Base-by-base conservation (phyloP, 2,797 vertebrate genomes). In the Pseudochirops cupreus region DNA sequence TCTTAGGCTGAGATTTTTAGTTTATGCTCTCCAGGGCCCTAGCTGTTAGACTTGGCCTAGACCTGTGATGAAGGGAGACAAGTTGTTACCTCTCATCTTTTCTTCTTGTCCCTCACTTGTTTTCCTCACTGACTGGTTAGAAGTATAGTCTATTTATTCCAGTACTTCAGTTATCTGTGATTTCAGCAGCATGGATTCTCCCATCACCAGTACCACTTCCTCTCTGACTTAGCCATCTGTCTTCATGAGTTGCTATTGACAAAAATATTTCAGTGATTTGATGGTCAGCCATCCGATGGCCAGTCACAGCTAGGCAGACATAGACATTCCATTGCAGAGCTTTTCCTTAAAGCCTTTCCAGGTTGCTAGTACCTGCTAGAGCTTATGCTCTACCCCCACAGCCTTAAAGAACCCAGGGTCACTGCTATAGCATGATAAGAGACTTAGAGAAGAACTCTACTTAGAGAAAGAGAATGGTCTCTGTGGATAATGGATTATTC, bases 51-150 rank as follows among this genome's bases (percentile, higher is more conserved):
- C 62, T 95, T 50, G 21, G 33, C 18, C 0, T 29, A n/a, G 46
- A 1, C 13, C 89, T 54, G 11, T 24, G 0, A 28, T 52, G 56
- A 56, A 11, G 0, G 0, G 31, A 89, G n/a, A 0, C 3, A 26
- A 50, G 0, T 46, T 9, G 39, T 87, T 29, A 59, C 5, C 52
- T 91, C 74, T 56, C 56, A 5, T 54, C 33, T 56, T 58, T 46
- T 14, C 57, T 89, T 11, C n/a, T 0, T 50, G 52, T 67, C 6
- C 31, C 59, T 67, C 33, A 13, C 33, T 67, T 67, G 59, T n/a
- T 67, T 74, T 74, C 62, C 62, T 90, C 57, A 92, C 56, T 95
- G 57, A 26, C 67, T 92, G 26, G 93, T 92, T 94, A 92, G 55
- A 96, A 58, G 91, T 55, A 26, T 13, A 33, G 50, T 24, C 62